These are phyloP conservation scores for Synergus umbraculus DNA, from an alignment of 2,888 invertebrate species.

Conservation along the genomic window DNA sequence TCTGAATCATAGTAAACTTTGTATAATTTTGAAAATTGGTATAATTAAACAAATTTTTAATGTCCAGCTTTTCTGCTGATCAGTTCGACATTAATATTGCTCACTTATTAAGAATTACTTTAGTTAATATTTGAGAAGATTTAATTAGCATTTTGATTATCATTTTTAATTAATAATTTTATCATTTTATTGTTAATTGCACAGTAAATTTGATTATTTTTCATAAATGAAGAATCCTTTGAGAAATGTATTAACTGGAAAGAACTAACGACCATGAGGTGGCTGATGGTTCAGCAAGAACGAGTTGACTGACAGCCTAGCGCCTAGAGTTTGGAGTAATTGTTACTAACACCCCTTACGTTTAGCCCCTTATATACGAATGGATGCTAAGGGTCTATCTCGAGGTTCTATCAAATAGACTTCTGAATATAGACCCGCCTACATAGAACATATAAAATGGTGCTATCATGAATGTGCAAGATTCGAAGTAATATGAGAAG, in stretches of 20 bases:
- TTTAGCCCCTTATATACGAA: constrained; percentile 50
- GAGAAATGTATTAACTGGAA: constrained; percentile 9
- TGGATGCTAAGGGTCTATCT: constrained; percentile 57
- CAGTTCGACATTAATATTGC: not conserved
- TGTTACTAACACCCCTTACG: constrained; percentile 55
- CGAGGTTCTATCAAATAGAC: constrained; percentile 57
- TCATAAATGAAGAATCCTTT: not conserved
- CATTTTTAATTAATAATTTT: not conserved
- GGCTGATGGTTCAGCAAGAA: constrained; percentile 52
- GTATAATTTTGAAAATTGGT: not conserved
- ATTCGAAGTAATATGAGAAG: constrained; percentile 53
- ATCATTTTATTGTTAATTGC: not conserved
- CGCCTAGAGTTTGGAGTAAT: constrained; percentile 54
- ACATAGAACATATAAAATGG: constrained; percentile 49
- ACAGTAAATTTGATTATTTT: not conserved
- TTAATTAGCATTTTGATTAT: not conserved
- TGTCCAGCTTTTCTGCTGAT: not conserved
- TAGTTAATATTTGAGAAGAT: not conserved
- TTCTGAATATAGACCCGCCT: constrained; percentile 53
- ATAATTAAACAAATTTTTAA: not conserved
- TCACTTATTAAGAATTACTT: not conserved
- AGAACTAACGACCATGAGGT: constrained; percentile 35
- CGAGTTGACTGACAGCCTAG: constrained; percentile 57
- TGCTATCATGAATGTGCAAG: constrained; percentile 48
- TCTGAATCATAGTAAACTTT: not conserved